phyloP scores from a whole-genome alignment of 2,113 vertebrate species.

The Aspiorhynchus laticeps region DNA sequence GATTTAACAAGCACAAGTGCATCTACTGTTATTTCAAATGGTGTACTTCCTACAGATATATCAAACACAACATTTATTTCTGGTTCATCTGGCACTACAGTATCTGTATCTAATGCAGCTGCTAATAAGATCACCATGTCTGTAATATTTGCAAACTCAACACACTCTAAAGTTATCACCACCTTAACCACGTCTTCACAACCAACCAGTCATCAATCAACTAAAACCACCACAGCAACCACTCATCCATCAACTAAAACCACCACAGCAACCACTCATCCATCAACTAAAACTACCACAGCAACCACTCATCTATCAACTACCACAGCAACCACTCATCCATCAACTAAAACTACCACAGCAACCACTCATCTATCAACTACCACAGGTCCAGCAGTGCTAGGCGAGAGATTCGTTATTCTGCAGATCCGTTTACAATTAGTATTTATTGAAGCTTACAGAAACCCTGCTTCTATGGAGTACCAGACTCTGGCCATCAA shows the following conservation, averaged over 20 bases:
- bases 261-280: no score
- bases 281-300: no score
- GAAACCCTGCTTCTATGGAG: not conserved
- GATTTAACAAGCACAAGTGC: no score
- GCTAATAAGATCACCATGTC: not conserved
- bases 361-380: no score
- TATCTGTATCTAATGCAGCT: not conserved
- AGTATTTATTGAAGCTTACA: constrained; percentile 5
- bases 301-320: no score
- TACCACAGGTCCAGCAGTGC: not conserved
- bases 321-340: no score
- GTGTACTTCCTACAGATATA: not conserved
- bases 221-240: no score
- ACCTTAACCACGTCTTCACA: not conserved
- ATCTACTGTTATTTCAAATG: not conserved
- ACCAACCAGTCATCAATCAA: not conserved
- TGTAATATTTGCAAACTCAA: not conserved
- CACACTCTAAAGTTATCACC: not conserved
- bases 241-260: no score
- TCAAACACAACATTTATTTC: not conserved
- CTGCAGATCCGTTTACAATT: not conserved
- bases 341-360: no score
- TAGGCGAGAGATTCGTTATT: not conserved
- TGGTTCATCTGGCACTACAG: not conserved
- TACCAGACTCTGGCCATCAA: not conserved